Evolutionary conservation across 2,797 vertebrate species (phyloP), one percentile per base, ranked within the genome.

Genomic region (Tinamus major): DNA sequence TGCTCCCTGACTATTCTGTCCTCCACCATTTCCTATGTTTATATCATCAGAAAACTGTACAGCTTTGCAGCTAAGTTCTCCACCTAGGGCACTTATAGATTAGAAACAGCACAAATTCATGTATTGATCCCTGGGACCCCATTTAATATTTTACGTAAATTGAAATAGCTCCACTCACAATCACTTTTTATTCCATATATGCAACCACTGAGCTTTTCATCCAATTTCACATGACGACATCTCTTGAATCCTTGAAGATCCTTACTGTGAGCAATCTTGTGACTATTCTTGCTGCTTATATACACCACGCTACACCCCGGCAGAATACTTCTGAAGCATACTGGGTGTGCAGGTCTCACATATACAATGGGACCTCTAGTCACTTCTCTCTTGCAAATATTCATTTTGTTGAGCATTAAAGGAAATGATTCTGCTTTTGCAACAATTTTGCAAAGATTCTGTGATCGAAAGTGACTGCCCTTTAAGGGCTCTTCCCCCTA

Each of bases 111-210:
- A 83, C 59, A 93, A 90, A 94, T 89, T 88, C 90, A 84, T 71
- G 80, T 91, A 96, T 91, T 93, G 92, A 95, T 92, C 94, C 69
- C 87, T 4, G 90, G 87, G 89, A 96, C 37, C 65, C 78, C 44
- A 83, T 95, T 96, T 95, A 94, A 96, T 96, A 83, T 89, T 93
- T 91, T 76, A 72, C 68, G 75, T 94, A 93, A 94, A 92, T 93
- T 95, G 94, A 95, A 95, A 95, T 93, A 91, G 76, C 85, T 95
- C 79, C 37, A 76, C 55, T 93, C 95, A 82, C 80, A 90, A 91
- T 89, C 92, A 85, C 41, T 91, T 93, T 88, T 95, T 91, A 93
- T 95, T 95, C 92, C 87, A 53, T 80, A 79, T 49, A 27, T 87
- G 87, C 82, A 95, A 93, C 79, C 79, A 92, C 91, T 85, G 75